Conservation (phyloP, 2,888 invertebrate species). For the Itoplectis maculator region DNA sequence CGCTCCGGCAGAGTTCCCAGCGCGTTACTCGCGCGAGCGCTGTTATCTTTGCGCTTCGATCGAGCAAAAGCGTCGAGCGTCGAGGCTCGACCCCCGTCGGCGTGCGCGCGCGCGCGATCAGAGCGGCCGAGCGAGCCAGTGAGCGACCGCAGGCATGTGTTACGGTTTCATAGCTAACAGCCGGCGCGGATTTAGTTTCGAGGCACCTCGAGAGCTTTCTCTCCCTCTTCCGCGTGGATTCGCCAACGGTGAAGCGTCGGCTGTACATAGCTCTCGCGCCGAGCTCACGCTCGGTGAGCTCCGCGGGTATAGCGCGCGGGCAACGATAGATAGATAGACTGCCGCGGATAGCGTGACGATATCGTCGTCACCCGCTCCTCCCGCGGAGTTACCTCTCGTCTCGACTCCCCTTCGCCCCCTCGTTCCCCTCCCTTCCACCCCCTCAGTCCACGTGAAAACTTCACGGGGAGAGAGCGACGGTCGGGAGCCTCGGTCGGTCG, state of each 20-base stretch:
- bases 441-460: constrained; percentile 57
- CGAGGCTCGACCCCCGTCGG: not conserved
- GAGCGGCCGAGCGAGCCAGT: constrained; percentile 21
- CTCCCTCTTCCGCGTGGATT: constrained; percentile 4
- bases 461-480: constrained; percentile 48
- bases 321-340: constrained; percentile 69
- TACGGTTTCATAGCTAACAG: constrained; percentile 74
- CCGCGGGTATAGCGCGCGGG: constrained; percentile 1
- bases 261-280: constrained; percentile 8
- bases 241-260: not conserved
- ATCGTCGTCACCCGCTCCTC: constrained; percentile 63
- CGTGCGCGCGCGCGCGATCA: no score
- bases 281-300: constrained; percentile 10
- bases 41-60: constrained; percentile 36
- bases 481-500: constrained; percentile 50
- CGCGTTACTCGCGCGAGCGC: constrained; percentile 11
- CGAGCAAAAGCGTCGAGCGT: constrained; percentile 14
- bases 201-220: constrained; percentile 28
- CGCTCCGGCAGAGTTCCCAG: constrained; percentile 17
- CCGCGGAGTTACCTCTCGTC: constrained; percentile 34
- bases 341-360: constrained; percentile 71
- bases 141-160: constrained; percentile 71
- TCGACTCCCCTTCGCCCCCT: constrained; percentile 2
- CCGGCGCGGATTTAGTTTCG: constrained; percentile 73
- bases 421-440: constrained; percentile 17